Conservation (phyloP, 2,797 vertebrate genomes). For the Pachyuromys duprasi region DNA sequence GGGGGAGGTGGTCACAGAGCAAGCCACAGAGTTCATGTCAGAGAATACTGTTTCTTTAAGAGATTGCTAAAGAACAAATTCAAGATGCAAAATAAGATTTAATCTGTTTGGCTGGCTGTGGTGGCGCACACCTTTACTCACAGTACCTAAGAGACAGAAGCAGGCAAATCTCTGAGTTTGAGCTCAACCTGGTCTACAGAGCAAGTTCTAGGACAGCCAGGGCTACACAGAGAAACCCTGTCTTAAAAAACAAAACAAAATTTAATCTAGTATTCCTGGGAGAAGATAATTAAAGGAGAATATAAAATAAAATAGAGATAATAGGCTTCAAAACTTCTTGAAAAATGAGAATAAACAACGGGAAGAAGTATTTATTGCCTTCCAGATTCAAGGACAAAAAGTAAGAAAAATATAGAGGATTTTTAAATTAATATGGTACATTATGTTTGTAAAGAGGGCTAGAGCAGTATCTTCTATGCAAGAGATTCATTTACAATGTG, state of each 20-base stretch:
- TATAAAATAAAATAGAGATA: slow-evolving; percentile 39
- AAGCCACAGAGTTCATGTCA: too few species aligned
- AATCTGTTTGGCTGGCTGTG: neutral
- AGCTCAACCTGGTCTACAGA: neutral
- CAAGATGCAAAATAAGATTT: slow-evolving; percentile 28
- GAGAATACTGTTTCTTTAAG: neutral
- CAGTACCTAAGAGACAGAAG: neutral
- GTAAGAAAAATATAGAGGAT: neutral
- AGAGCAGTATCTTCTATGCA: neutral
- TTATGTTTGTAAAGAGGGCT: slow-evolving; percentile 12
- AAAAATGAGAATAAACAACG: neutral
- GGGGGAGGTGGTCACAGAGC: too few species aligned
- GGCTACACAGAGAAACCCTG: neutral
- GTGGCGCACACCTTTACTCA: neutral
- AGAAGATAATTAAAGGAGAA: neutral
- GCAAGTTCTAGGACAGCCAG: neutral
- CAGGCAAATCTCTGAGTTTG: neutral
- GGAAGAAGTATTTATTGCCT: neutral
- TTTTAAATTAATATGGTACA: neutral
- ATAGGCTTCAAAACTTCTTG: slow-evolving; percentile 7
- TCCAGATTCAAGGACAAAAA: slow-evolving; percentile 26
- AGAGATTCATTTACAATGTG: neutral
- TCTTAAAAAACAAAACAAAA: neutral
- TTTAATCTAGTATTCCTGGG: neutral
- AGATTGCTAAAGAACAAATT: slow-evolving; percentile 35